A percentile compares a stretch with the other conserved stretches of the same genome.
phyloP scores from a whole-genome alignment of 2,113 vertebrate genomes.

The Pogonocichla stellata region DNA sequence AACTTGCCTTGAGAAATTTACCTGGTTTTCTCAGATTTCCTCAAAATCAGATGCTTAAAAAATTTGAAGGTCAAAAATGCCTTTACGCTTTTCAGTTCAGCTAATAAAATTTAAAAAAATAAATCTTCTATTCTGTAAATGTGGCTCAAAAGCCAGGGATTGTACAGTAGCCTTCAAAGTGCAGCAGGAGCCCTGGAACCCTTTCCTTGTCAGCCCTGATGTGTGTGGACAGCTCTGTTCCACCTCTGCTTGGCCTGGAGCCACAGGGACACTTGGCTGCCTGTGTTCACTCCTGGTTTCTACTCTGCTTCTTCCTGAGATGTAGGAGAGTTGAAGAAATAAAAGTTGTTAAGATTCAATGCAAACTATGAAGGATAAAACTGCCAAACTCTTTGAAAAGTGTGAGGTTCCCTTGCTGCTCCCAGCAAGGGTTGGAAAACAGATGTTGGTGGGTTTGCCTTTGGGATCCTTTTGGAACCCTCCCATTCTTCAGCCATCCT shows the following conservation, averaged over 20 bases:
- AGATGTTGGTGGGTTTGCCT: not conserved
- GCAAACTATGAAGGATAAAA: not conserved
- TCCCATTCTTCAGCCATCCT: not conserved
- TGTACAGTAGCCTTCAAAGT: not conserved
- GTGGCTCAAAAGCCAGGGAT: not conserved
- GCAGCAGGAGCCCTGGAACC: not conserved
- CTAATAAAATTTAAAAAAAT: not conserved
- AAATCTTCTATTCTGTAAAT: not conserved
- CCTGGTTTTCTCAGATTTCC: not conserved
- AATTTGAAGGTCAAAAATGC: not conserved
- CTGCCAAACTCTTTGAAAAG: not conserved
- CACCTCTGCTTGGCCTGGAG: not conserved
- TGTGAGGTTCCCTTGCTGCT: not conserved
- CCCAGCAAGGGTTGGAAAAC: not conserved
- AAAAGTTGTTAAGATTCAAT: not conserved
- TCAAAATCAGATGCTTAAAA: not conserved
- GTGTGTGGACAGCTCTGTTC: not conserved
- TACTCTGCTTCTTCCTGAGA: not conserved
- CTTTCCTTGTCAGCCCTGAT: not conserved
- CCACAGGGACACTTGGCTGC: constrained; percentile 6
- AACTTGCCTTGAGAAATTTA: not conserved
- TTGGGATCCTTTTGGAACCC: not conserved
- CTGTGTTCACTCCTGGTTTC: not conserved
- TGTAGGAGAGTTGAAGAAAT: not conserved
- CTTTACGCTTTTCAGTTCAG: not conserved